These are phyloP conservation scores for Erebia epiphron DNA, from an alignment of 2,888 invertebrate genomes.

Conservation along the genomic window DNA sequence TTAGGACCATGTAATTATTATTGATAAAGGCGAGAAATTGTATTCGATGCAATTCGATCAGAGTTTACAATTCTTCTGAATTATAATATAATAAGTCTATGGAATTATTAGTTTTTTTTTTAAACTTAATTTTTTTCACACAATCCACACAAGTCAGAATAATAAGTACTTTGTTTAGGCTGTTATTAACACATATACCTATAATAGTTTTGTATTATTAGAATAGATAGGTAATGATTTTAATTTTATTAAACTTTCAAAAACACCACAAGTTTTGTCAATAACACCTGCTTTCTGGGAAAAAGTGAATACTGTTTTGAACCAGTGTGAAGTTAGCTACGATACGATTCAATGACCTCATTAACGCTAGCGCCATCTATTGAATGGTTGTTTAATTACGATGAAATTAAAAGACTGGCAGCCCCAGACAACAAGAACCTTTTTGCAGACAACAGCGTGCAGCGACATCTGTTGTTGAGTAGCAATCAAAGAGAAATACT, in stretches of 20 bases:
- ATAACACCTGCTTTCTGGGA: constrained; percentile 35
- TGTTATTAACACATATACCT: background rate
- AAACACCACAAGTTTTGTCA: background rate
- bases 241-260: constrained; percentile 16
- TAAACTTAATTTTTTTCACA: constrained; percentile 12
- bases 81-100: too few species aligned
- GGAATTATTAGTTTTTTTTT: too few species aligned
- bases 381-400: background rate
- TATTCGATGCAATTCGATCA: constrained; percentile 52
- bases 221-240: background rate
- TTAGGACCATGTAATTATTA: constrained; percentile 61
- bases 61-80: constrained; percentile 52
- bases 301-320: constrained; percentile 40
- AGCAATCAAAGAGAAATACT: constrained; percentile 29
- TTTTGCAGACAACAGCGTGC: background rate
- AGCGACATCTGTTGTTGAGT: constrained; percentile 27
- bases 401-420: constrained; percentile 10
- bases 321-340: constrained; percentile 41
- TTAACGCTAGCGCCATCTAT: constrained; percentile 44
- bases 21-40: constrained; percentile 60
- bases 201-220: background rate
- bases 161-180: background rate
- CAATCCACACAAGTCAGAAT: background rate
- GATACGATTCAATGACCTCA: constrained; percentile 45
- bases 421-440: background rate